phyloP scores from a whole-genome alignment of 2,888 invertebrate genomes.

The Epirrhoe tristata region DNA sequence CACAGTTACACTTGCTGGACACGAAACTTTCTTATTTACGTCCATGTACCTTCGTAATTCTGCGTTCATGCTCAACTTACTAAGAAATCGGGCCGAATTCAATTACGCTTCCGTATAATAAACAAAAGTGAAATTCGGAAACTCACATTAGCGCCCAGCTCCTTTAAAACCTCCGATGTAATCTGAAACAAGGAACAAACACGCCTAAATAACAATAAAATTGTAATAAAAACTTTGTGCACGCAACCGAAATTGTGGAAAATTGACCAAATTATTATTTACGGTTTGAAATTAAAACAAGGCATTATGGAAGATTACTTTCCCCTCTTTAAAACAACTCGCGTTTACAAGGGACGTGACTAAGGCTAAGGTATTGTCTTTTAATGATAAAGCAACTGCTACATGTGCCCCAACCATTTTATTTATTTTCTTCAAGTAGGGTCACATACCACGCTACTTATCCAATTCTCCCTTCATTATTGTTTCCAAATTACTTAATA shows the following conservation, averaged over 20 bases:
- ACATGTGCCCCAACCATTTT: conserved; percentile 45
- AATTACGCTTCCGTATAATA: conserved; percentile 72
- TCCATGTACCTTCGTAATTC: conserved; percentile 52
- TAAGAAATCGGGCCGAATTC: conserved; percentile 61
- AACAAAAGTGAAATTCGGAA: conserved; percentile 77
- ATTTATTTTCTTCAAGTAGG: conserved; percentile 35
- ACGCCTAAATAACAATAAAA: conserved; percentile 86
- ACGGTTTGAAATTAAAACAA: conserved; percentile 81
- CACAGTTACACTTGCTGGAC: conserved; percentile 55
- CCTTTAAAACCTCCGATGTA: conserved; percentile 82
- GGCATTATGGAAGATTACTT: conserved; percentile 78
- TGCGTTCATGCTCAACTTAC: conserved; percentile 39
- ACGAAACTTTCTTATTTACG: conserved; percentile 69
- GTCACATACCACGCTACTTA: conserved; percentile 31
- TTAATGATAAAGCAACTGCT: conserved; percentile 27
- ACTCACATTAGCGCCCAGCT: conserved; percentile 84
- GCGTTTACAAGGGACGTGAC: conserved; percentile 59
- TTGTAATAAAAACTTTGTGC: conserved; percentile 84
- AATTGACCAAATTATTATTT: conserved; percentile 85
- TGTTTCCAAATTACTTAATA: conserved; percentile 36
- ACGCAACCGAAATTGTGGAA: conserved; percentile 84
- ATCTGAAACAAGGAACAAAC: conserved; percentile 85
- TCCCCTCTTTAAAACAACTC: conserved; percentile 70
- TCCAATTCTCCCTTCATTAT: conserved; percentile 39
- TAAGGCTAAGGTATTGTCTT: conserved; percentile 50